Base-by-base conservation (phyloP, 2,113 vertebrate genomes). In the Phrynocephalus versicolor region DNA sequence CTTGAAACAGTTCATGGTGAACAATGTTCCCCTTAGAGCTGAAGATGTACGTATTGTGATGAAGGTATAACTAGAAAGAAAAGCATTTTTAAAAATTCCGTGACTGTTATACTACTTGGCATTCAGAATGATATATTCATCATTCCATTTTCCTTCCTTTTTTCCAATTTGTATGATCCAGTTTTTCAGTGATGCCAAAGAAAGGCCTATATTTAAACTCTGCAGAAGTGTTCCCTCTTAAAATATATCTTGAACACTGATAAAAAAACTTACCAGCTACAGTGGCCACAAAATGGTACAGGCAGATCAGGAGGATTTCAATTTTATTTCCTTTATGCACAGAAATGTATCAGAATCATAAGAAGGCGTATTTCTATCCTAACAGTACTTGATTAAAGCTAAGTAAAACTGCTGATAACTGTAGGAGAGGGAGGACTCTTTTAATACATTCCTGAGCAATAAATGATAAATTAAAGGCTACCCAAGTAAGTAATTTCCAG, bases 161-260 rank as follows among this genome's bases (percentile, higher is more conserved):
- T n/a, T 77, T 79, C 88, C 35, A 79, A 64, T 35, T 74, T 82
- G 83, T 88, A 58, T 79, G 79, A 64, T 85, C 84, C 74, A 55
- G 58, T 92, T 92, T n/a, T 41, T 67, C 86, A 87, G 65, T 81
- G 33, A 75, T 92, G 6, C 35, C 92, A 81, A 90, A 85, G 88
- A 88, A 64, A 94, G 90, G 62, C 71, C 45, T 87, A 25, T 45
- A 62, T 41, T 91, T 90, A 87, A 89, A 64, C 19, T 85, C 55
- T 12, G 79, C 33, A 70, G 65, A 13, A 84, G 23, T 64, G 15
- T 76, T 33, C 78, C 30, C 51, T 88, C 86, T 82, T 75, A 91
- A 83, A 83, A 79, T 88, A 83, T 71, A 82, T 84, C 87, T 87
- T 89, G 85, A 84, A 75, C 92, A 94, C 51, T 79, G 90, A 89